Conservation (phyloP, 2,888 invertebrate species). For the Epsilonema sp. region DNA sequence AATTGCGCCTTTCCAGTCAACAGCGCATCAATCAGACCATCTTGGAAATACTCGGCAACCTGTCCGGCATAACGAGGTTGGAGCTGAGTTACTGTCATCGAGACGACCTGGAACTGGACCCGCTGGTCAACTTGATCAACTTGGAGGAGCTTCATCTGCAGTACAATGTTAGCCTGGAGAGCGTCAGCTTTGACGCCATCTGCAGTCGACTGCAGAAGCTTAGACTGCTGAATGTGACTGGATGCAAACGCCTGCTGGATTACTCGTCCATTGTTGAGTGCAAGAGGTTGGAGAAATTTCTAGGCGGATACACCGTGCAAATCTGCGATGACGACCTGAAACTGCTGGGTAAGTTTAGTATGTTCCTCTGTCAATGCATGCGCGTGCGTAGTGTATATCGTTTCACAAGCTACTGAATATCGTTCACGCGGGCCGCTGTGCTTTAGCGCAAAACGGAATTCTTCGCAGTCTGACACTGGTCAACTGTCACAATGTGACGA, state of each 20-base stretch:
- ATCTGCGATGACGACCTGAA: not conserved
- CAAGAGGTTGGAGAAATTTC: not conserved
- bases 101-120: slow-evolving; percentile 2
- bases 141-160: slow-evolving; percentile 3
- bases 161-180: not conserved
- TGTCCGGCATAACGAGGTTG: slow-evolving; percentile 1
- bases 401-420: too few relatives aligned
- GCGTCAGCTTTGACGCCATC: not conserved
- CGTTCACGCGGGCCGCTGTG: not conserved
- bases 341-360: not conserved
- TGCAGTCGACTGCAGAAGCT: not conserved
- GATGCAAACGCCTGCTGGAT: not conserved
- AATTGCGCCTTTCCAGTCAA: too few relatives aligned
- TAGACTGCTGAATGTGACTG: not conserved
- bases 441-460: not conserved
- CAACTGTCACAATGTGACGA: not conserved
- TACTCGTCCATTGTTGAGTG: not conserved
- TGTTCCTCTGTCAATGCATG: too few relatives aligned
- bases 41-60: slow-evolving; percentile 4
- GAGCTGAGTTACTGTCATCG: slow-evolving; percentile 5
- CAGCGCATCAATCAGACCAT: slow-evolving; percentile 5
- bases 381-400: too few relatives aligned
- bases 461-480: not conserved
- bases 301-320: not conserved
- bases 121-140: slow-evolving; percentile 4